phyloP scores from a whole-genome alignment of 1,140 invertebrate genomes.

The Trissolcus basalis region DNA sequence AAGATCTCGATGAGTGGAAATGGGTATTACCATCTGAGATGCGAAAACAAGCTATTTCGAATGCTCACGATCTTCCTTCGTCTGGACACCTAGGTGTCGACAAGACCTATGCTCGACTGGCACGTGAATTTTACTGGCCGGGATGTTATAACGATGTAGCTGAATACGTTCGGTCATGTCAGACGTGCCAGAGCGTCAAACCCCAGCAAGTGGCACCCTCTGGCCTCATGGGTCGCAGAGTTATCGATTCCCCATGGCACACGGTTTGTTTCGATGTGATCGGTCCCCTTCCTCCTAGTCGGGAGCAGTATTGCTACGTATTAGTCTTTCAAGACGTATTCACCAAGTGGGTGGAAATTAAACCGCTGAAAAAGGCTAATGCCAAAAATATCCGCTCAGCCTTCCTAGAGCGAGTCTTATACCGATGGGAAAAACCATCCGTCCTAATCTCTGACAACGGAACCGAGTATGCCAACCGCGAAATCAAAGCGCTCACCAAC shows the following conservation, averaged over 20 bases:
- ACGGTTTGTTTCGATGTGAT: slow-evolving; percentile 59
- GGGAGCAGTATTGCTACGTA: slow-evolving; percentile 3
- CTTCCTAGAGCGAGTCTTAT: background rate
- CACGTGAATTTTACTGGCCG: slow-evolving; percentile 2
- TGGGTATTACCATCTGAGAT: background rate
- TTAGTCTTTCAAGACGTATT: slow-evolving; percentile 27
- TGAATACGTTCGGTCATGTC: background rate
- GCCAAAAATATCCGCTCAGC: slow-evolving; percentile 5
- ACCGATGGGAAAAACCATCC: slow-evolving; percentile 17
- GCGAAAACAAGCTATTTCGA: background rate
- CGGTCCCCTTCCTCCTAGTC: slow-evolving; percentile 50
- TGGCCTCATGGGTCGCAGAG: slow-evolving; percentile 3
- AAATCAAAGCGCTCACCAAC: background rate
- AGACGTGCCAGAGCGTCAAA: slow-evolving; percentile 12
- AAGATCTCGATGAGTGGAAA: background rate
- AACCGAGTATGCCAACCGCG: slow-evolving; percentile 1
- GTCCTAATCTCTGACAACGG: slow-evolving; percentile 51
- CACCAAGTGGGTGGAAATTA: slow-evolving; percentile 34
- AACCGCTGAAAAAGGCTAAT: slow-evolving; percentile 14
- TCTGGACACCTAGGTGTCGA: background rate
- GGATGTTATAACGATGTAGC: slow-evolving; percentile 3
- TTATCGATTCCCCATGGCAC: background rate
- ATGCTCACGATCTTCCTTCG: background rate
- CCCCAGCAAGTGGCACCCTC: background rate
- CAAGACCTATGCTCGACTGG: slow-evolving; percentile 1